Conservation (phyloP, 2,888 invertebrate genomes). For the Heliconius erato region DNA sequence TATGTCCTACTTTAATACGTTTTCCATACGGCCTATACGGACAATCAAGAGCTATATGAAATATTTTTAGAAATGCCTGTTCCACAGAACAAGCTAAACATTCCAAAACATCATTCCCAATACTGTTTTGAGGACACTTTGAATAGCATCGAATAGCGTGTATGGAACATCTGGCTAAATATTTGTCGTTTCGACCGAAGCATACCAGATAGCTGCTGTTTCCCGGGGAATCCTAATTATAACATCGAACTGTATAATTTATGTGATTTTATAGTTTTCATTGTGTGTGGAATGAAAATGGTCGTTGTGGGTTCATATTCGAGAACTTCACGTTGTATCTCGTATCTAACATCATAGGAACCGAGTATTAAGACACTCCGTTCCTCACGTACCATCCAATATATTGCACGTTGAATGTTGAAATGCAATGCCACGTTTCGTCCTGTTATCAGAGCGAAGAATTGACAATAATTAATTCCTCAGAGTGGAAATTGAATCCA, state of each 20-base stretch:
- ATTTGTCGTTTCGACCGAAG: constrained; percentile 49
- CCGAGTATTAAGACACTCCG: neutral
- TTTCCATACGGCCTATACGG: neutral
- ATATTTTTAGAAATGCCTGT: constrained; percentile 24
- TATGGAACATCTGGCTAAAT: constrained; percentile 50
- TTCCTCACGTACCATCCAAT: too few relatives aligned
- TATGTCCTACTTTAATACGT: neutral
- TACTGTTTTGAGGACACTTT: constrained; percentile 38
- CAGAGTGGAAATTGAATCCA: too few relatives aligned
- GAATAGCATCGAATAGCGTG: constrained; percentile 41
- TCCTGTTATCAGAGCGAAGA: too few relatives aligned
- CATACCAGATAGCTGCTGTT: constrained; percentile 36
- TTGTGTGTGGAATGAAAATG: too few relatives aligned
- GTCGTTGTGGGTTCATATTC: neutral
- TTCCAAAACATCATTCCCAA: constrained; percentile 19
- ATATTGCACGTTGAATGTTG: too few relatives aligned
- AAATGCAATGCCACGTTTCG: too few relatives aligned
- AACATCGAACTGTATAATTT: constrained; percentile 11
- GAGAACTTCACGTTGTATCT: neutral
- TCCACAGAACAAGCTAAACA: constrained; percentile 18
- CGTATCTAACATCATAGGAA: neutral
- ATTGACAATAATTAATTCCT: too few relatives aligned
- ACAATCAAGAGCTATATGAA: constrained; percentile 3
- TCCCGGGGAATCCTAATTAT: constrained; percentile 55
- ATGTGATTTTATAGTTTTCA: neutral